Evolutionary conservation across 1,140 invertebrate genomes (phyloP).

Genomic region (Brachionus asplanchnoidis): DNA sequence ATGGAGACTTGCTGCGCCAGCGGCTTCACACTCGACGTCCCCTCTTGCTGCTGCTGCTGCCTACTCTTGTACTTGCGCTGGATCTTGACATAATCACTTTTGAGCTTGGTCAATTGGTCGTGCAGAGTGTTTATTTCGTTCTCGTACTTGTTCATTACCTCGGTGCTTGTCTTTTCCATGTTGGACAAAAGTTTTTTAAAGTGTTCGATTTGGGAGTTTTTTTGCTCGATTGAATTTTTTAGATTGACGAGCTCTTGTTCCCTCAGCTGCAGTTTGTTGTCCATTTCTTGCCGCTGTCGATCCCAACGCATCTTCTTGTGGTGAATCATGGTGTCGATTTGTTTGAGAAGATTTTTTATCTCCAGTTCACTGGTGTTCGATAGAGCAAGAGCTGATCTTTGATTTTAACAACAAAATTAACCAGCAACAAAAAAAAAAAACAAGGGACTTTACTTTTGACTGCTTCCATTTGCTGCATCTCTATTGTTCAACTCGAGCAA

Average conservation of each 20-base stretch:
- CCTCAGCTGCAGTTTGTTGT: constrained; percentile 25
- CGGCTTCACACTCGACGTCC: not conserved
- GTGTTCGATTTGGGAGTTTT: constrained; percentile 22
- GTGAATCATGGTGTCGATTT: constrained; percentile 37
- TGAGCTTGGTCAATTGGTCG: not conserved
- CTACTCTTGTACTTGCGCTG: not conserved
- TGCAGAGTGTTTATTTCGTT: not conserved
- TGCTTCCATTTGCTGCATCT: constrained; percentile 15
- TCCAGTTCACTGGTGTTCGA: constrained; percentile 32
- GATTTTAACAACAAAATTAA: not conserved
- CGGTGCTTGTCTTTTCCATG: not conserved
- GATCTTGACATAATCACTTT: constrained; percentile 11
- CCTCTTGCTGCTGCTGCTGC: not conserved
- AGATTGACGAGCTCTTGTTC: constrained; percentile 1
- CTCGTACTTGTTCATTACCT: constrained; percentile 37
- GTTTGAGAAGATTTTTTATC: constrained; percentile 24
- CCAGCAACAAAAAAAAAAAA: not conserved
- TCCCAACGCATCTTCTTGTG: constrained; percentile 37
- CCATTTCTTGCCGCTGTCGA: constrained; percentile 12
- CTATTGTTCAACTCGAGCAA: constrained; percentile 29
- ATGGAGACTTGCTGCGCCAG: not conserved
- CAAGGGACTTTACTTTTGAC: constrained; percentile 4
- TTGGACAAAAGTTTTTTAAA: constrained; percentile 19
- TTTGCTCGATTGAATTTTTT: not conserved
- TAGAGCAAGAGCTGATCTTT: constrained; percentile 31